phyloP scores from a whole-genome alignment of 2,888 invertebrate species.

The Megalurothrips usitatus region DNA sequence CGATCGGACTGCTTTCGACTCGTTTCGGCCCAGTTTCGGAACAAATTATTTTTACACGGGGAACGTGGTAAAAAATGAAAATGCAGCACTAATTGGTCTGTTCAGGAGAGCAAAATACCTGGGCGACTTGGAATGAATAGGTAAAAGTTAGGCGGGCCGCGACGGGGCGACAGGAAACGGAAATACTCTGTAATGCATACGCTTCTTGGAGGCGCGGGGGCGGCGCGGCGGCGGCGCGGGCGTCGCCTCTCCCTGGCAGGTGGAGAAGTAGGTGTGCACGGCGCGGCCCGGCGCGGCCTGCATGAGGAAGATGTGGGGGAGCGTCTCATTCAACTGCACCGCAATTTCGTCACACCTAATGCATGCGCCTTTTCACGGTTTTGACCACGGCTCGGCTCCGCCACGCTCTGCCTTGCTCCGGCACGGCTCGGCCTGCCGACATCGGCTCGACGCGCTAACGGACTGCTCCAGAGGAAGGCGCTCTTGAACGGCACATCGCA shows the following conservation, averaged over 20 bases:
- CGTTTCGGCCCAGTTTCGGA: no score
- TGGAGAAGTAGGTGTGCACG: neutral
- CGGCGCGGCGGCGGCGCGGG: no score
- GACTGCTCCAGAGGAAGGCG: neutral
- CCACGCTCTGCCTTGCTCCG: neutral
- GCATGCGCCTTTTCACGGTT: slow-evolving; percentile 4
- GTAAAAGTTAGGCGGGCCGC: neutral
- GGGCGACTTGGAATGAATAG: no score
- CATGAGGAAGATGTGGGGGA: neutral
- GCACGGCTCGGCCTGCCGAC: neutral
- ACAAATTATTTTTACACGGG: no score
- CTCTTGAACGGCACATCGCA: no score
- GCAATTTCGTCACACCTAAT: slow-evolving; percentile 19
- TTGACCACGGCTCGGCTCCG: neutral
- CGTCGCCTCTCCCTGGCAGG: neutral
- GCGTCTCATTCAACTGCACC: slow-evolving; percentile 18
- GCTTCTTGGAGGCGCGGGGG: neutral
- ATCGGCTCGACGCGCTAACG: neutral
- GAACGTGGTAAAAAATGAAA: no score
- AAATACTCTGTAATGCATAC: neutral
- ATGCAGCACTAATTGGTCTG: no score
- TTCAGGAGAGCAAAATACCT: no score
- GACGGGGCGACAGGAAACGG: neutral
- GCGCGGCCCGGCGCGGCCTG: no score
- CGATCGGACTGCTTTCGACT: no score